Conservation (phyloP, 2,888 invertebrate species). For the Minunthozetes semirufus region DNA sequence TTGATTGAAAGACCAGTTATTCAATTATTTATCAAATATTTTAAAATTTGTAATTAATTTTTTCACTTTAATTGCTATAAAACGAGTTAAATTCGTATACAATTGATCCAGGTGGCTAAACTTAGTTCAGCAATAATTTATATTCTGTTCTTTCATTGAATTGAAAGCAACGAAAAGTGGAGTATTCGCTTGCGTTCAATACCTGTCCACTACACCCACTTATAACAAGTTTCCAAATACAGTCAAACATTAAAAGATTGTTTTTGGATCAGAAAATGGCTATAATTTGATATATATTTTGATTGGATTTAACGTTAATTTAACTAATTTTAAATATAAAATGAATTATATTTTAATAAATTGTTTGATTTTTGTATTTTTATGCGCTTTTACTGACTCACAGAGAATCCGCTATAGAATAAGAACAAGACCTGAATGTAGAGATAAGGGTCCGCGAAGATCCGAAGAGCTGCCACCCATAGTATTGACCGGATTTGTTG, state of each 20-base stretch:
- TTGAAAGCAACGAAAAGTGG: too few relatives aligned
- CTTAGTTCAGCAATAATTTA: too few relatives aligned
- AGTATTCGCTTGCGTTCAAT: background rate
- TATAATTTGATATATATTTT: background rate
- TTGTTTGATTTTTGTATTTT: background rate
- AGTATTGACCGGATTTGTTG: constrained; percentile 43
- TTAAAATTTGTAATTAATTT: too few relatives aligned
- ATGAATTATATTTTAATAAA: background rate
- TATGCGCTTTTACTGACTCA: background rate
- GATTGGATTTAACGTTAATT: background rate
- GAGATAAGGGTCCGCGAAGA: constrained; percentile 25
- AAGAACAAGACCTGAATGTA: constrained; percentile 24
- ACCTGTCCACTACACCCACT: constrained; percentile 13
- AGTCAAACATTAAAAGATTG: background rate
- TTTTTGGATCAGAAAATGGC: background rate
- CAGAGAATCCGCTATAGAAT: background rate
- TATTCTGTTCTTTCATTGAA: too few relatives aligned
- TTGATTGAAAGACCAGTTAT: too few relatives aligned
- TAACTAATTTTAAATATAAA: background rate
- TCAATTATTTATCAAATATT: too few relatives aligned
- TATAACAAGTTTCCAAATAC: constrained; percentile 9
- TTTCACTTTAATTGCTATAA: too few relatives aligned
- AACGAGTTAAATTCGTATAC: too few relatives aligned
- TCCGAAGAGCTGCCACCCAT: constrained; percentile 23
- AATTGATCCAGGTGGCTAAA: too few relatives aligned